Conservation (phyloP, 2,797 vertebrate species). For the Phrynocephalus guinanensis region DNA sequence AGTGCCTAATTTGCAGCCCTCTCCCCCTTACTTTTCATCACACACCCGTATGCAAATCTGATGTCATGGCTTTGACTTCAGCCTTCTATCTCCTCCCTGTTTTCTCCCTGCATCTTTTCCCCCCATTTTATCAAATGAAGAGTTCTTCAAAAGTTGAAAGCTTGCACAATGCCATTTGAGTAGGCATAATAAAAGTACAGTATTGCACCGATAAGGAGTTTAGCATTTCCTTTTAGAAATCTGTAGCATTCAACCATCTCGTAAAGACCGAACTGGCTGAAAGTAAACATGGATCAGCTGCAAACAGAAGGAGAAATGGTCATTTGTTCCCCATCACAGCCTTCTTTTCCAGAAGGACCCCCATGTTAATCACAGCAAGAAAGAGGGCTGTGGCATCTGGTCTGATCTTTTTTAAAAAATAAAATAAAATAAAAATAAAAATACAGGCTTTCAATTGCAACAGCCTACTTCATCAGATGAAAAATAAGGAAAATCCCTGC, state of each 20-base stretch:
- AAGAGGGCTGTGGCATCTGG: constrained; percentile 7
- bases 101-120: not conserved
- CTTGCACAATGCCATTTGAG: not conserved
- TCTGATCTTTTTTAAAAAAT: not conserved
- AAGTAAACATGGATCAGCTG: not conserved
- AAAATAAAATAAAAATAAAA: not conserved
- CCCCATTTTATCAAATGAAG: not conserved
- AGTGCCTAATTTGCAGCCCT: not conserved
- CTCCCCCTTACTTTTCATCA: not conserved
- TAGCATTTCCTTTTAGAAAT: not conserved
- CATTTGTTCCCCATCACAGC: constrained; percentile 5
- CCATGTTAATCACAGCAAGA: constrained; percentile 5
- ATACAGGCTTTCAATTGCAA: constrained; percentile 7
- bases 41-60: not conserved
- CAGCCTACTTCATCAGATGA: constrained; percentile 4
- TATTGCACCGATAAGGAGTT: not conserved
- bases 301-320: constrained; percentile 17
- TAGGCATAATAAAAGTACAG: not conserved
- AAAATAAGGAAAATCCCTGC: constrained; percentile 17
- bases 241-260: not conserved
- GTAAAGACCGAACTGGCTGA: not conserved
- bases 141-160: not conserved
- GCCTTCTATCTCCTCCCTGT: not conserved
- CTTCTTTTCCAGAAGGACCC: constrained; percentile 7
- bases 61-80: not conserved